Conservation (phyloP, 1,140 invertebrate genomes). For the Zaprionus davidi region DNA sequence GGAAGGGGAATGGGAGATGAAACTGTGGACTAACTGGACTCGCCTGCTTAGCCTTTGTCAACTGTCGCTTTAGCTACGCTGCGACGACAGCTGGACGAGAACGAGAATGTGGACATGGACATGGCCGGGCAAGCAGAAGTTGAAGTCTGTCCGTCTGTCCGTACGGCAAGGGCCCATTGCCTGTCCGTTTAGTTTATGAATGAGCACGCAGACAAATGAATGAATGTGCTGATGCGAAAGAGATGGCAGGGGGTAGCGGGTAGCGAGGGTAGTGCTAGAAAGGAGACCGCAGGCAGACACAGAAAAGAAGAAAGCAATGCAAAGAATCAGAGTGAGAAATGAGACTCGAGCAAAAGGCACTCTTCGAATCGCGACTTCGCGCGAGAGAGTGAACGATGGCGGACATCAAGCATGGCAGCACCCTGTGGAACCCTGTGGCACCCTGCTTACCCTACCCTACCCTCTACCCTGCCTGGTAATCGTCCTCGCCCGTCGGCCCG, state of each 20-base stretch:
- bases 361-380: neutral
- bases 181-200: slow-evolving; percentile 71
- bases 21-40: slow-evolving; percentile 67
- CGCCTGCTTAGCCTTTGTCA: slow-evolving; percentile 78
- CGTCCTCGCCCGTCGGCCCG: too few species aligned
- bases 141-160: too few species aligned
- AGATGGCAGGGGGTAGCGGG: slow-evolving; percentile 12
- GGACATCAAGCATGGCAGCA: slow-evolving; percentile 28
- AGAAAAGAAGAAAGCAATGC: slow-evolving; percentile 1
- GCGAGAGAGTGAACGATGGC: slow-evolving; percentile 30
- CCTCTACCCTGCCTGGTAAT: neutral
- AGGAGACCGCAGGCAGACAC: slow-evolving; percentile 5
- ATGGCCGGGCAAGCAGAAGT: neutral
- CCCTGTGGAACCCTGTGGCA: neutral
- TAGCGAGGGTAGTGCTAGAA: slow-evolving; percentile 17
- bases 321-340: slow-evolving; percentile 2
- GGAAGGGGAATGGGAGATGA: slow-evolving; percentile 50
- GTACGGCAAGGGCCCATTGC: slow-evolving; percentile 4
- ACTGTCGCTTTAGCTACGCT: slow-evolving; percentile 73
- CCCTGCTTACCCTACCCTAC: neutral
- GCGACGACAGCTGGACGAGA: slow-evolving; percentile 61
- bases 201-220: slow-evolving; percentile 66
- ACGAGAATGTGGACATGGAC: slow-evolving; percentile 9
- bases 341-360: neutral
- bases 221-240: slow-evolving; percentile 54